Evolutionary conservation across 2,113 vertebrate genomes (phyloP).

Genomic region (Eidolon helvum): DNA sequence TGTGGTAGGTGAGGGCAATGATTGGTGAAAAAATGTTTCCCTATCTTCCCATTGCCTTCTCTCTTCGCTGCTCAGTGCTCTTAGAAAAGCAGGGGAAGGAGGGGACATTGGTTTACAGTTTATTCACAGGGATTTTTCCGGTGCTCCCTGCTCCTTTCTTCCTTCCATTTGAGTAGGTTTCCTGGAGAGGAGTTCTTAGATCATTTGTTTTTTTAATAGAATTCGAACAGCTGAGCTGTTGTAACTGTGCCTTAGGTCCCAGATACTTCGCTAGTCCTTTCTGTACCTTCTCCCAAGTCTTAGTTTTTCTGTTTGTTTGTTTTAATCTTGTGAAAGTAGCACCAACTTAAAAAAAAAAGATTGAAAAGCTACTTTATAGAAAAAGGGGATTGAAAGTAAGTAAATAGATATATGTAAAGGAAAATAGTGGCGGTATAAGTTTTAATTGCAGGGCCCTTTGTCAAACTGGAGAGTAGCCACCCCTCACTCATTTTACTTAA

Average conservation of each 20-base stretch:
- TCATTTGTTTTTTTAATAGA: background rate
- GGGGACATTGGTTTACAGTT: background rate
- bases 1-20: background rate
- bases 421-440: background rate
- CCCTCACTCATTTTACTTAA: background rate
- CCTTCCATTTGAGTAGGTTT: background rate
- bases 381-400: background rate
- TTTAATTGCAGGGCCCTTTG: background rate
- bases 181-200: background rate
- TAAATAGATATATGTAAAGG: background rate
- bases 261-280: background rate
- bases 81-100: background rate
- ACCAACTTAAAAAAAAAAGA: background rate
- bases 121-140: background rate
- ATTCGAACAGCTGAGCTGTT: background rate
- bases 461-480: background rate
- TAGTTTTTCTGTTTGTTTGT: background rate
- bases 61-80: background rate
- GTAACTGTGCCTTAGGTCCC: background rate
- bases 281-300: background rate
- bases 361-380: background rate
- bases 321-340: background rate
- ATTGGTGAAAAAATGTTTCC: accelerated
- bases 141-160: background rate
- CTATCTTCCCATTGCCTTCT: accelerated